Evolutionary conservation across 2,888 invertebrate species (phyloP).

Genomic region (Leucoma salicis): DNA sequence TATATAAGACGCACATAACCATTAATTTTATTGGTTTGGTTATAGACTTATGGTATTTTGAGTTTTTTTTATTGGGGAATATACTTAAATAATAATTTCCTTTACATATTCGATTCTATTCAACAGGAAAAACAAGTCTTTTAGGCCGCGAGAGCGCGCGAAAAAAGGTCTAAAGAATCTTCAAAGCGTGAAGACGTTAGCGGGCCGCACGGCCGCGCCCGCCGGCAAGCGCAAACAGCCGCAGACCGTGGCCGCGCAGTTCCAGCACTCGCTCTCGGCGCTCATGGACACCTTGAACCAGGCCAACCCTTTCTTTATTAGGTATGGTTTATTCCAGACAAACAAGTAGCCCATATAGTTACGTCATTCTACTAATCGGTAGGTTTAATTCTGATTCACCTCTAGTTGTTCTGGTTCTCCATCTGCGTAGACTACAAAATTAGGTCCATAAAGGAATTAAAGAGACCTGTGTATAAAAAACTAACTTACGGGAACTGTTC

Average conservation of each 20-base stretch:
- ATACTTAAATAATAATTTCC: neutral
- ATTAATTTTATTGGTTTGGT: neutral
- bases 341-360: too few species aligned
- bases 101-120: constrained; percentile 20
- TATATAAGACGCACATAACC: constrained; percentile 16
- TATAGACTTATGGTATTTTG: neutral
- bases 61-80: neutral
- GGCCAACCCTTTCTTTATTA: constrained; percentile 82
- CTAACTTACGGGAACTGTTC: too few species aligned
- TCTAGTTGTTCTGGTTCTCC: too few species aligned
- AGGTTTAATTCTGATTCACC: too few species aligned
- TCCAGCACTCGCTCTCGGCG: constrained; percentile 94
- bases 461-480: too few species aligned
- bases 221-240: constrained; percentile 91
- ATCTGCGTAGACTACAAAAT: too few species aligned
- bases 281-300: constrained; percentile 97
- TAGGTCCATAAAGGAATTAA: too few species aligned
- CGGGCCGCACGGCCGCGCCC: constrained; percentile 86
- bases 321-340: constrained; percentile 71
- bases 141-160: constrained; percentile 92
- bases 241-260: constrained; percentile 96
- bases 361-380: too few species aligned
- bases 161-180: constrained; percentile 95
- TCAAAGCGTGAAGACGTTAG: constrained; percentile 95
- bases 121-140: constrained; percentile 94